Base-by-base conservation (phyloP, 2,888 invertebrate genomes). In the Tanytarsus gracilentus region DNA sequence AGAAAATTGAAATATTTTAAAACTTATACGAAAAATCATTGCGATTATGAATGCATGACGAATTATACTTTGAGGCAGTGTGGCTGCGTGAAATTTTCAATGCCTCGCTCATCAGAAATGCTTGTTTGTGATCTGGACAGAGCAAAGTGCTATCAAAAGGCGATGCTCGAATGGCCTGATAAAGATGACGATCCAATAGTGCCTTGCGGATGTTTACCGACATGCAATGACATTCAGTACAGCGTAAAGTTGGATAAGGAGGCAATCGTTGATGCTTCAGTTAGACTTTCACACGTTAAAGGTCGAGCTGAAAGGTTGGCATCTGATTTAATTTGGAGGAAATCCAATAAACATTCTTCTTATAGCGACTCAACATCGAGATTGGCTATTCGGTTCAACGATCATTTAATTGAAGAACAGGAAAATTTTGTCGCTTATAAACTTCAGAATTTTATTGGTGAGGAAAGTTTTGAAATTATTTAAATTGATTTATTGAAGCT, bases 11-110 rank as follows among this genome's bases (percentile, higher is more conserved):
- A 76, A 36, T 86, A 78, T 68, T 86, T 80, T 68, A 80, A 81
- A 69, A 78, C 80, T 53, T 86, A 86, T 70, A 85, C 85, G 0
- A 85, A 86, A 70, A 78, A 80, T 61, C 86, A 85, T 69, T 86
- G 86, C 67, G 82, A 86, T 66, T 76, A 85, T 66, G 86, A 86
- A 71, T 86, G 86, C 65, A 70, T 85, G 61, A 77, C 85, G 1
- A 85, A 86, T 71, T 84, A 78, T 64, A 86, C 86, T 0, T 70
- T 78, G 55, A 68, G 70, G 2, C 72, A 73, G 63, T 86, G 86
- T 67, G 80, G 78, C 3, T 86, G 86, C 66, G 84, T 85, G 3
- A 81, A 82, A 65, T 84, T 83, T 65, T 82, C 84, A 62, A 84
- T 86, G 84, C 55, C 55, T 14, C 25, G 33, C n/a, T 14, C 14